Conservation (phyloP, 1,140 invertebrate genomes). For the Drosophila lini region DNA sequence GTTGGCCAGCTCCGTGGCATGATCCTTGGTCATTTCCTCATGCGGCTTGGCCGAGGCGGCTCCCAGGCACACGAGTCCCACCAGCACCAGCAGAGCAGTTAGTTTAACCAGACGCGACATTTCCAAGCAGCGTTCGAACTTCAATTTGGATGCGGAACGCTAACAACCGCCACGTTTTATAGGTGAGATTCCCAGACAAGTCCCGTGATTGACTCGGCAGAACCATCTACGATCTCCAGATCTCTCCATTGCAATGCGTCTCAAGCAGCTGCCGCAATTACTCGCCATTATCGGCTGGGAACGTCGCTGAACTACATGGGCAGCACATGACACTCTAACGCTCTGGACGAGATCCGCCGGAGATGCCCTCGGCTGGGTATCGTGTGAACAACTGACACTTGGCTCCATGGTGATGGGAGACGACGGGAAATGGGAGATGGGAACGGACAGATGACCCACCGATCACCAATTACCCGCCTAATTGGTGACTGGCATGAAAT, state of each 20-base stretch:
- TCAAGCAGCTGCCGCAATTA: slow-evolving; percentile 59
- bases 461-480: slow-evolving; percentile 52
- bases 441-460: not conserved
- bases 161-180: slow-evolving; percentile 49
- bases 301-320: slow-evolving; percentile 67
- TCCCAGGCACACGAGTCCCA: slow-evolving; percentile 23
- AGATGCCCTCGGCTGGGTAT: slow-evolving; percentile 69
- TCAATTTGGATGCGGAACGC: slow-evolving; percentile 41
- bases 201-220: slow-evolving; percentile 53
- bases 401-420: not conserved
- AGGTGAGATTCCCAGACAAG: slow-evolving; percentile 7
- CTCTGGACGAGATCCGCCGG: slow-evolving; percentile 64
- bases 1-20: slow-evolving; percentile 37
- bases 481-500: slow-evolving; percentile 64
- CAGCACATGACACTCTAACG: slow-evolving; percentile 71
- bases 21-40: slow-evolving; percentile 59
- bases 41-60: slow-evolving; percentile 40
- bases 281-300: slow-evolving; percentile 63
- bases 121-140: slow-evolving; percentile 22
- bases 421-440: not conserved
- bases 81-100: slow-evolving; percentile 30
- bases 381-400: slow-evolving; percentile 58
- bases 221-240: slow-evolving; percentile 24
- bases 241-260: not conserved
- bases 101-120: slow-evolving; percentile 58